Conservation (phyloP, 2,113 vertebrate species). For the Scatophagus argus region DNA sequence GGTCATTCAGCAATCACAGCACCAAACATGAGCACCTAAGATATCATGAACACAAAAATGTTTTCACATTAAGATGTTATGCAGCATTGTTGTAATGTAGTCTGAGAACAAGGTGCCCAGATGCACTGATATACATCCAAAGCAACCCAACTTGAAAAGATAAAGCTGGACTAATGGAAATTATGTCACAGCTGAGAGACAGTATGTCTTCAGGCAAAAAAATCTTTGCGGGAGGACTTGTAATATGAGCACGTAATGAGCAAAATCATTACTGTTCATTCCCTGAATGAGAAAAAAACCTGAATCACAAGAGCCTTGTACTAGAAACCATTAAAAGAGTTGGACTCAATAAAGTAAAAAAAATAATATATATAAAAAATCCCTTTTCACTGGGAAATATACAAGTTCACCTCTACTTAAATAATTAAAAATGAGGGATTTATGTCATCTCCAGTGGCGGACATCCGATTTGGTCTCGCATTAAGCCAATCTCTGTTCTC, state of each 20-base stretch:
- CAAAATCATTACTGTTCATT: background rate
- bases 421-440: slow-evolving; percentile 8
- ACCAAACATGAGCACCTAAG: slow-evolving; percentile 7
- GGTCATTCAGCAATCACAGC: slow-evolving; percentile 14
- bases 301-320: background rate
- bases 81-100: background rate
- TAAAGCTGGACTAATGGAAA: background rate
- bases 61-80: slow-evolving; percentile 37
- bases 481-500: slow-evolving; percentile 82
- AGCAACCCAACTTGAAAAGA: background rate
- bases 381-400: background rate
- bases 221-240: background rate
- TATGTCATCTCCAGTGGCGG: slow-evolving; percentile 28
- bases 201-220: background rate
- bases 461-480: slow-evolving; percentile 52
- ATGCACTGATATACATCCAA: background rate
- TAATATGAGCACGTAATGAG: background rate
- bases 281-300: background rate
- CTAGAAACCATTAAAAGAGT: background rate
- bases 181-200: background rate
- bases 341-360: background rate
- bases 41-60: background rate
- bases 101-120: background rate
- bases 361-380: background rate
- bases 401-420: background rate